Base-by-base conservation (phyloP, 1,140 invertebrate species). In the Philotrypesis tridentata region DNA sequence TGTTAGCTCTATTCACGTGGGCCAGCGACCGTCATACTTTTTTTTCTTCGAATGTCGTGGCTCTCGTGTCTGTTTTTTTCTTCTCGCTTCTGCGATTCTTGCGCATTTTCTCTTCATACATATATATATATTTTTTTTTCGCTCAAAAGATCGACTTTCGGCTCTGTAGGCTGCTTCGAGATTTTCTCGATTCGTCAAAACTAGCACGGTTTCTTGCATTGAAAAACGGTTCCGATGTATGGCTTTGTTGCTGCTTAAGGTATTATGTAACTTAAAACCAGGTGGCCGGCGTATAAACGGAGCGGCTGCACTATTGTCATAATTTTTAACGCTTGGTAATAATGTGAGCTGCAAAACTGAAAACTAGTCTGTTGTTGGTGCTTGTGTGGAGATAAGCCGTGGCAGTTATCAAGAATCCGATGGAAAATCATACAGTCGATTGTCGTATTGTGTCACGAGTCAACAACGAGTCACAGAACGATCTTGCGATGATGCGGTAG, bases 21-120 rank as follows among this genome's bases (percentile, higher is more conserved):
- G 86, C 87, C 87, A 88, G 86, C 84, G 84, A 86, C 84, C 75
- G 83, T 86, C 83, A 82, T 84, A 68, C 77, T 83, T 23, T 2
- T 61, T 29, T 65, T 23, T 73, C 72, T 8, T 73, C 72, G 37
- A 77, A 63, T 78, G 80, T 83, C 87, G 85, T 88, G 86, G 87
- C 84, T 85, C 78, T 55, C 67, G 80, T 82, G 80, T 77, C 43
- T 67, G 67, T 72, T 70, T 63, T 82, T 17, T n/a, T 43, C n/a
- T 63, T 81, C 75, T 84, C 63, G 80, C 80, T 83, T 80, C 23
- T 75, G 40, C 23, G 23, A 74, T 80, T 74, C 40, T 8, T 9
- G 25, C n/a, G 60, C 21, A 74, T 67, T 82, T 80, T 84, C 73
- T 76, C 48, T 75, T 70, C 31, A 82, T 40, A 48, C 29, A 37